Evolutionary conservation across 1,140 invertebrate species (phyloP), one percentile per base, ranked within the genome.

Genomic region (Dermatophagoides farinae): DNA sequence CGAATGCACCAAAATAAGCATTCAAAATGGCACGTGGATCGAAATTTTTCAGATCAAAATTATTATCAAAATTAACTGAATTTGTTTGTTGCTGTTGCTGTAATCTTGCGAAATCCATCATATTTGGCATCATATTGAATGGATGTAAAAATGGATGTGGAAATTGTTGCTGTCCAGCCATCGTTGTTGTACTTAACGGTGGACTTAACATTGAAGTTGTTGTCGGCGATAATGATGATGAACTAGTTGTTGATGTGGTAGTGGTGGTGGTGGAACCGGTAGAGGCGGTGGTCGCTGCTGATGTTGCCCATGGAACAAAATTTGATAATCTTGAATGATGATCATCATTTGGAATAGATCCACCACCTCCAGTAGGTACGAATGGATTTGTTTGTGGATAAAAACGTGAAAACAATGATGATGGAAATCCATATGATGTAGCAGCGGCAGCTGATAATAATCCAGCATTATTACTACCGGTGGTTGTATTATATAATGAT

Each of bases 41-140:
- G 18, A 62, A 53, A 25, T 38, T 38, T 41, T 62, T 62, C 1
- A 62, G 4, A 18, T 62, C 61, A 47, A 62, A 62, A 51, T 62
- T 47, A 20, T 44, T 25, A 20, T 18, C 38, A 25, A 10, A 10
- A 23, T 23, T 31, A 20, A 51, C 8, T 39, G 60, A n/a, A n/a
- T n/a, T n/a, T n/a, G n/a, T n/a, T 18, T 6, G 43, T 43, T 18
- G 44, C 2, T 31, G 31, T 4, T 31, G n/a, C n/a, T 31, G 46
- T 0, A 62, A 23, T 25, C 25, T 18, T 18, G 50, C n/a, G 6
- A 47, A 47, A 47, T 20, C 46, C 20, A 23, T 38, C n/a, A 23
- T 4, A 31, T 31, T 31, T 23, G 61, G 46, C 41, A 51, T 60
- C 43, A 61, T 20, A 23, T 60, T 60, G n/a, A 62, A 43, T 6